These are phyloP conservation scores for Anas capensis DNA, from an alignment of 2,797 vertebrate species.

Conservation along the genomic window DNA sequence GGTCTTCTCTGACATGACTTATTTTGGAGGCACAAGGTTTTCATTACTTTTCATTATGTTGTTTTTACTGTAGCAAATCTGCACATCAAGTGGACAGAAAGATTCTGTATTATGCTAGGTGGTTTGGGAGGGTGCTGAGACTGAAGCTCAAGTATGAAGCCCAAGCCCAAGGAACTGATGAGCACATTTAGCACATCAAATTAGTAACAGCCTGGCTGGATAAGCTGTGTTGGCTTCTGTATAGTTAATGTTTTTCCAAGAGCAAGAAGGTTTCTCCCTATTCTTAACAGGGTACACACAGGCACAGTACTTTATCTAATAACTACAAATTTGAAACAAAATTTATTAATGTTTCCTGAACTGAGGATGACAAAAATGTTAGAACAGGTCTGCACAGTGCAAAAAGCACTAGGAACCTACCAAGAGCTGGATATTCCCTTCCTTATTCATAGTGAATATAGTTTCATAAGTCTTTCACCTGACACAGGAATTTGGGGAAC, in stretches of 20 bases:
- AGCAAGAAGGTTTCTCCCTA: not conserved
- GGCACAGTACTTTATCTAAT: not conserved
- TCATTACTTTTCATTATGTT: not conserved
- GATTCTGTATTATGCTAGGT: not conserved
- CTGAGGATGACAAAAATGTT: not conserved
- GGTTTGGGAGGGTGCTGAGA: not conserved
- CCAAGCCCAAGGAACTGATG: rapidly evolving
- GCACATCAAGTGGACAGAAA: not conserved
- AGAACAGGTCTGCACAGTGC: not conserved
- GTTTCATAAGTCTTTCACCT: not conserved
- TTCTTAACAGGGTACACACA: not conserved
- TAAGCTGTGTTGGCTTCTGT: not conserved
- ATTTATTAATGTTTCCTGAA: not conserved
- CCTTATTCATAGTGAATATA: not conserved
- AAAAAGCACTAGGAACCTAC: not conserved
- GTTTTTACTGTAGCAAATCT: not conserved
- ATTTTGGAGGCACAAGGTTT: not conserved
- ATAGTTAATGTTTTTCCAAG: not conserved
- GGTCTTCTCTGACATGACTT: not conserved
- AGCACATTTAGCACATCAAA: not conserved
- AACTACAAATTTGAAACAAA: not conserved
- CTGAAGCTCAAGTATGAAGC: not conserved
- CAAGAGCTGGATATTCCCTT: not conserved
- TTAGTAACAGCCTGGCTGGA: not conserved
- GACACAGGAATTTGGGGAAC: not conserved